Conservation (phyloP, 2,888 invertebrate genomes). For the Ectobius pallidus region DNA sequence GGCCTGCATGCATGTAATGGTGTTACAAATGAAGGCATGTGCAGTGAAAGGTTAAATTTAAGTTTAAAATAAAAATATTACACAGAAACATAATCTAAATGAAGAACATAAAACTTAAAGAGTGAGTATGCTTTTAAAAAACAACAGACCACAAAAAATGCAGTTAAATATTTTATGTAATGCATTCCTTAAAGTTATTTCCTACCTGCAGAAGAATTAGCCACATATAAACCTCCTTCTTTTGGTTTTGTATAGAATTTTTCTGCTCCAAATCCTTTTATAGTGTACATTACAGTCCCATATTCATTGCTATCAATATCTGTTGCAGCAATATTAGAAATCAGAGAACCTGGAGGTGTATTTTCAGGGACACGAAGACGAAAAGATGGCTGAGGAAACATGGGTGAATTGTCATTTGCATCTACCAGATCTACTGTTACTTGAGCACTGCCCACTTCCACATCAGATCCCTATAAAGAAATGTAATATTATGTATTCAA, state of each 20-base stretch:
- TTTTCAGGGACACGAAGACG: constrained; percentile 69
- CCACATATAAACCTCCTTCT: constrained; percentile 8
- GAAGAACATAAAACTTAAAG: no score
- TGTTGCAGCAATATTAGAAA: constrained; percentile 69
- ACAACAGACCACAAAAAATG: no score
- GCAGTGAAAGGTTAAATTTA: no score
- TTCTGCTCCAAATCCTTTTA: constrained; percentile 81
- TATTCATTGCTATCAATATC: constrained; percentile 76
- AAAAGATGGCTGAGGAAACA: constrained; percentile 68
- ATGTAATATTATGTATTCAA: no score
- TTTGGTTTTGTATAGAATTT: constrained; percentile 72
- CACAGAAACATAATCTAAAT: no score
- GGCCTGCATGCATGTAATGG: no score
- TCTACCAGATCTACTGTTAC: constrained; percentile 72
- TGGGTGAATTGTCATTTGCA: constrained; percentile 80
- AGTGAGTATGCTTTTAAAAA: no score
- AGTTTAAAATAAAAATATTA: no score
- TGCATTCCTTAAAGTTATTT: no score
- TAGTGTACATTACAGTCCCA: constrained; percentile 72
- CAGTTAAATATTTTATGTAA: no score
- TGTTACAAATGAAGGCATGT: no score
- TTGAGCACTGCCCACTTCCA: constrained; percentile 63
- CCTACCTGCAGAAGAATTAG: constrained; percentile 8
- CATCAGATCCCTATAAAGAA: constrained; percentile 46
- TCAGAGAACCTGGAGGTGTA: constrained; percentile 63